A percentile compares a stretch with the other conserved stretches of the same genome.
phyloP scores from a whole-genome alignment of 2,888 invertebrate species.

The Caenorhabditis macrosperma region DNA sequence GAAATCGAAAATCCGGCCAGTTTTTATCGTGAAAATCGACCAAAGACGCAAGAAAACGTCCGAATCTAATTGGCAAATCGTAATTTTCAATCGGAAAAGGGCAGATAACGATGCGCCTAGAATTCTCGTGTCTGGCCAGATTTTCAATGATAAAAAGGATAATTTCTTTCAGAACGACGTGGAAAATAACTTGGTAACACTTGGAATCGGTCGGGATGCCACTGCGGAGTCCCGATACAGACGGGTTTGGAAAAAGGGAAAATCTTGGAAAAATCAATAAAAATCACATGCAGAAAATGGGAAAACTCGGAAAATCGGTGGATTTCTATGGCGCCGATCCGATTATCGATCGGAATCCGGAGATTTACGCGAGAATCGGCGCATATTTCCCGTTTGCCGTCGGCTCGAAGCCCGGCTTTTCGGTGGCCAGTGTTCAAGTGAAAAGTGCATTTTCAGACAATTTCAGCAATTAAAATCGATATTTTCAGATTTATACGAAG shows the following conservation, averaged over 20 bases:
- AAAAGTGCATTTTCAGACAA: neutral
- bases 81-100: too few species aligned
- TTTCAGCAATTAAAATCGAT: too few species aligned
- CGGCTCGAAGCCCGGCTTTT: conserved; percentile 20
- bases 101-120: too few species aligned
- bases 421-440: conserved; percentile 25
- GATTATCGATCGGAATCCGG: conserved; percentile 34
- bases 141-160: too few species aligned
- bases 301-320: conserved; percentile 20
- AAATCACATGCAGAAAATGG: conserved; percentile 50
- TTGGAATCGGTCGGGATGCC: conserved; percentile 54
- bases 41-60: too few species aligned
- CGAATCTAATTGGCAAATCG: too few species aligned
- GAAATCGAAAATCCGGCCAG: too few species aligned
- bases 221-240: conserved; percentile 34
- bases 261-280: too few species aligned
- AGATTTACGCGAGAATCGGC: conserved; percentile 32
- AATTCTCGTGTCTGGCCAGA: too few species aligned
- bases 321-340: conserved; percentile 30
- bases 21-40: too few species aligned
- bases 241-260: too few species aligned
- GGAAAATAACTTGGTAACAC: conserved; percentile 34
- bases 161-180: conserved; percentile 16
- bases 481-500: conserved; percentile 28
- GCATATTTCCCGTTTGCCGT: conserved; percentile 47